phyloP scores from a whole-genome alignment of 1,140 invertebrate genomes.

The Rhagoletis zephyria region DNA sequence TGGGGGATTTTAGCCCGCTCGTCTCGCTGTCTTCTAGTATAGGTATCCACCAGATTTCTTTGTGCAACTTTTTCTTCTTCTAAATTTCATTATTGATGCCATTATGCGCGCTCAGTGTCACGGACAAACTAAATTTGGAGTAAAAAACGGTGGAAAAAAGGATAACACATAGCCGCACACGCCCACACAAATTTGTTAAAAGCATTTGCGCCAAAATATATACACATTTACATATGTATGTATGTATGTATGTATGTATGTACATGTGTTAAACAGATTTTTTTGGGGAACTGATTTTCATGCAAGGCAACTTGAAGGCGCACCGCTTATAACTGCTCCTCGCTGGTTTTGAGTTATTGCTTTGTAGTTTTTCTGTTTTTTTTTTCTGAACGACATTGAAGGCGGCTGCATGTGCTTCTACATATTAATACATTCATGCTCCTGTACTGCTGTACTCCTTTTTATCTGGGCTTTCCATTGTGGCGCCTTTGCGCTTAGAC shows the following conservation, averaged over 20 bases:
- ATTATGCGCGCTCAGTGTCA: slow-evolving; percentile 50
- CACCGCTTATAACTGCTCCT: not conserved
- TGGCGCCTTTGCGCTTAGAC: slow-evolving; percentile 34
- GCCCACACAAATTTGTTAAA: not conserved
- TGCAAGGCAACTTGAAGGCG: not conserved
- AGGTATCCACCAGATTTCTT: not conserved
- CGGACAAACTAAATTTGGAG: slow-evolving; percentile 12
- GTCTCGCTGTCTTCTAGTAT: not conserved
- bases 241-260: not conserved
- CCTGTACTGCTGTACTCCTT: not conserved
- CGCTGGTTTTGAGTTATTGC: slow-evolving; percentile 27
- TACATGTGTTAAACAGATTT: not conserved
- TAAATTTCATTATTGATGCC: slow-evolving; percentile 39
- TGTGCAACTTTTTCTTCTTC: not conserved
- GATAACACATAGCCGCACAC: not conserved
- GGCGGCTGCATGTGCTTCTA: not conserved
- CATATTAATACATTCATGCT: not conserved
- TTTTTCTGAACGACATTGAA: not conserved
- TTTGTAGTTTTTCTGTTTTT: slow-evolving; percentile 8
- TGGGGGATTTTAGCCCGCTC: not conserved
- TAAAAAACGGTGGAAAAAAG: not conserved
- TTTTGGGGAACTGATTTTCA: not conserved
- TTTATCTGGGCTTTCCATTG: slow-evolving; percentile 38
- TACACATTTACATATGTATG: not conserved
- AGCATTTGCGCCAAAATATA: not conserved